These are phyloP conservation scores for Bradypodion ventrale DNA, from an alignment of 2,797 vertebrate species.

Conservation along the genomic window DNA sequence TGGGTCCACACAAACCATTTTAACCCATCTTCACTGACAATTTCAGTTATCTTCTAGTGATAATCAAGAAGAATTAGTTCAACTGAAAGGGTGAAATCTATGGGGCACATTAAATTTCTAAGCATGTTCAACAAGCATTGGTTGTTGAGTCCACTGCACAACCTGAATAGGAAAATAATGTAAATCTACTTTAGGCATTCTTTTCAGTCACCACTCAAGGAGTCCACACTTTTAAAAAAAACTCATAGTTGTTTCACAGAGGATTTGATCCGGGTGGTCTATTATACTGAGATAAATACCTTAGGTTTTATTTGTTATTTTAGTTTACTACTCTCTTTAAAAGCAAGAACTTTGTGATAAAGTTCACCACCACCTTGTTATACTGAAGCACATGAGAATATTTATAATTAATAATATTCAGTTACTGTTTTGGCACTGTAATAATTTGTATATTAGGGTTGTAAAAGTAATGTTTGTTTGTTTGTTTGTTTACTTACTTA, in stretches of 20 bases:
- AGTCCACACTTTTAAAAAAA: constrained; percentile 42
- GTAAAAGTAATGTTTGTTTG: too few relatives aligned
- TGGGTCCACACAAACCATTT: not conserved
- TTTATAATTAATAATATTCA: not conserved
- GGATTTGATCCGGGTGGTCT: not conserved
- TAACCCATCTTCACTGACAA: not conserved
- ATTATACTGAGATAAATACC: not conserved
- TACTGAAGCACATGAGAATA: not conserved
- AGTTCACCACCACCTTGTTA: not conserved
- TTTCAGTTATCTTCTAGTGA: not conserved
- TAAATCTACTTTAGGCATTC: not conserved
- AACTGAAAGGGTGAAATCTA: not conserved
- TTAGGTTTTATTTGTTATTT: not conserved
- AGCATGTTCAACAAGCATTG: not conserved
- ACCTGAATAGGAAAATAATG: not conserved
- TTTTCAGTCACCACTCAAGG: constrained; percentile 21
- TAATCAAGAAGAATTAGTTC: not conserved
- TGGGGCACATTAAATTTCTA: not conserved
- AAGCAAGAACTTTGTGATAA: not conserved
- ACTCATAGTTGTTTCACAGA: not conserved
- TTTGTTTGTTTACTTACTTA: too few relatives aligned
- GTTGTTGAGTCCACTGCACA: not conserved
- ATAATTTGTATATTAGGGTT: not conserved
- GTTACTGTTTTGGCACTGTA: not conserved
- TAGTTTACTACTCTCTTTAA: not conserved